Evolutionary conservation across 2,113 vertebrate genomes (phyloP), one percentile per base, ranked within the genome.

Genomic region (Triplophysa tibetana): DNA sequence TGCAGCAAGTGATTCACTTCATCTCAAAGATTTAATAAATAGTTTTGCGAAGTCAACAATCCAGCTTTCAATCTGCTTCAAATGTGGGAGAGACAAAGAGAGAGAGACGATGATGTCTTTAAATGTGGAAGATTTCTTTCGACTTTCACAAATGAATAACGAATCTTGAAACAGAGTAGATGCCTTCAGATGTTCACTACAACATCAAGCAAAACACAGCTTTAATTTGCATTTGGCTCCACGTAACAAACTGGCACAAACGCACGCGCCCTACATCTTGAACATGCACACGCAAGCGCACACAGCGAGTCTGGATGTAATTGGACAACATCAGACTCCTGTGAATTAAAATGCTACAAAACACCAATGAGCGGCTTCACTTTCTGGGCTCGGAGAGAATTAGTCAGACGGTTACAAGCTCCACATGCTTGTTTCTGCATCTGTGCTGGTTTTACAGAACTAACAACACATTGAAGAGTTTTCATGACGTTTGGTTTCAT

Each of bases 251-350:
- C 54, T 68, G 16, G 8, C 33, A 74, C 52, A 58, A 61, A 74
- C 9, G 52, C 11, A 60, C 33, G n/a, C n/a, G 68, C 29, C 41
- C 24, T 52, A 33, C 21, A 60, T 64, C 29, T 16, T 38, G 61
- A n/a, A 43, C 33, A 75, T 33, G 56, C 29, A 65, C 48, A 82
- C 52, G 54, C n/a, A 45, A 2, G 43, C 9, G 24, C 23, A 73
- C 38, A 26, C 26, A 16, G 13, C 3, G 14, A 48, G 41, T 50
- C 70, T 61, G 70, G 16, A 29, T 63, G 60, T 63, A 29, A 75
- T 74, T 75, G 81, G 77, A 74, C 68, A 79, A 86, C 83, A 56
- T 8, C 14, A 67, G 81, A 50, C 81, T 78, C 82, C 80, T 72
- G 79, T 21, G 17, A 85, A 80, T 82, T 61, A 63, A 78, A 81